Percentiles rank a stretch among this genome's conserved stretches.
These are phyloP conservation scores for Isoperla grammatica DNA, from an alignment of 2,888 invertebrate genomes.

Conservation along the genomic window DNA sequence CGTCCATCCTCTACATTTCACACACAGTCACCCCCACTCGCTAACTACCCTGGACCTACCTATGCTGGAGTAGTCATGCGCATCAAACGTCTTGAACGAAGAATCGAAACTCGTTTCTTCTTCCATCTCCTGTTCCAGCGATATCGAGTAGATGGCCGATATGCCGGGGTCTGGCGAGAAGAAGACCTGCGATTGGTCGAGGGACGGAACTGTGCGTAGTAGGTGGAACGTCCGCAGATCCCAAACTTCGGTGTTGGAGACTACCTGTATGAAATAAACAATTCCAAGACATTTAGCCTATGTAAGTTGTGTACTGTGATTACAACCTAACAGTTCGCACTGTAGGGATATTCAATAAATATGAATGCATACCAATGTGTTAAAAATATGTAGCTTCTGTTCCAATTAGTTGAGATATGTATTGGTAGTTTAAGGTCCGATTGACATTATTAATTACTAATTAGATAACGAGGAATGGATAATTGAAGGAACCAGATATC, in stretches of 20 bases:
- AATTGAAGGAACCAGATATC: no score
- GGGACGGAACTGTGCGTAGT: constrained; percentile 85
- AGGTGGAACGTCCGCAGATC: constrained; percentile 92
- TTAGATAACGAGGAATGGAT: no score
- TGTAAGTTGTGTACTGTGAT: no score
- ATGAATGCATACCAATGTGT: not conserved
- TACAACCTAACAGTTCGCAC: not conserved
- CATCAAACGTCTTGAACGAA: constrained; percentile 92
- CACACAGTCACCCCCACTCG: no score
- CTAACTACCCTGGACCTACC: no score
- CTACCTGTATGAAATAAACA: constrained; percentile 53
- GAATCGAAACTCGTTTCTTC: constrained; percentile 71
- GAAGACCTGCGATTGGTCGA: constrained; percentile 84
- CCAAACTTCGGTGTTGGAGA: constrained; percentile 99
- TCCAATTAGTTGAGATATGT: no score
- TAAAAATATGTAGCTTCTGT: no score
- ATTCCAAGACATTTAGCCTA: no score
- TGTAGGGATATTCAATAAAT: not conserved
- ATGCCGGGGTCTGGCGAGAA: constrained; percentile 83
- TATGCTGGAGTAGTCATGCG: constrained; percentile 90
- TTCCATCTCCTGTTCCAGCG: constrained; percentile 65
- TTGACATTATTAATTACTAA: no score
- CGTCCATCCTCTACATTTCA: no score
- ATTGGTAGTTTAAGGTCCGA: no score
- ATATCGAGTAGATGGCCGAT: constrained; percentile 82